Evolutionary conservation across 1,140 invertebrate genomes (phyloP), one percentile per base, ranked within the genome.

Genomic region (Samia ricini): DNA sequence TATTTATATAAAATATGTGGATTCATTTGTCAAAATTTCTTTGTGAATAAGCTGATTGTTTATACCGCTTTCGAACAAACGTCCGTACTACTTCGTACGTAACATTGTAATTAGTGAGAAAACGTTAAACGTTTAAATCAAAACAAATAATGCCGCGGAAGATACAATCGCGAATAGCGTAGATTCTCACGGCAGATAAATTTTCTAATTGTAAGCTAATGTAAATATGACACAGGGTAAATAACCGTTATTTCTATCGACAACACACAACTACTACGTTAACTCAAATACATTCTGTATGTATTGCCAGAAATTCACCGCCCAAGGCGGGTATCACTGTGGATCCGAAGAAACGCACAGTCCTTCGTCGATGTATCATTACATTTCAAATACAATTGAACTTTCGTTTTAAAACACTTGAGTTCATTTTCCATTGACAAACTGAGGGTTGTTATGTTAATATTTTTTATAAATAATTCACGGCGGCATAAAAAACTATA

Each of bases 281-380:
- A 58, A 49, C 21, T 48, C 26, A 49, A 67, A 61, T 77, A 88
- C 78, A 80, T 81, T 85, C 84, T 82, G 86, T 88, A 86, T 85
- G 81, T 80, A 74, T 77, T 85, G 81, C 85, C 83, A 81, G 78
- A 72, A 78, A 72, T 72, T 72, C 79, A 79, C 83, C 85, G 83
- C 85, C 85, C 82, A 88, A 83, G 80, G 83, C 81, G 81, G 74
- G 68, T 70, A 61, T 56, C 74, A 72, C 50, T 79, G 70, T 83
- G 76, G 76, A 71, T 78, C 73, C 70, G 78, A 72, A 78, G 75
- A 72, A 66, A 63, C 54, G 23, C 69, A 62, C 68, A 23, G 12
- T n/a, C 50, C 51, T 62, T 57, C 29, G 48, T 56, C 12, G 29
- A 42, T 18, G 6, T 57, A 55, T 4, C 52, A 24, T 23, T 20